Percentiles rank a stretch among this genome's conserved stretches.
These are phyloP conservation scores for Cydia pomonella DNA, from an alignment of 1,140 invertebrate genomes.

Conservation along the genomic window DNA sequence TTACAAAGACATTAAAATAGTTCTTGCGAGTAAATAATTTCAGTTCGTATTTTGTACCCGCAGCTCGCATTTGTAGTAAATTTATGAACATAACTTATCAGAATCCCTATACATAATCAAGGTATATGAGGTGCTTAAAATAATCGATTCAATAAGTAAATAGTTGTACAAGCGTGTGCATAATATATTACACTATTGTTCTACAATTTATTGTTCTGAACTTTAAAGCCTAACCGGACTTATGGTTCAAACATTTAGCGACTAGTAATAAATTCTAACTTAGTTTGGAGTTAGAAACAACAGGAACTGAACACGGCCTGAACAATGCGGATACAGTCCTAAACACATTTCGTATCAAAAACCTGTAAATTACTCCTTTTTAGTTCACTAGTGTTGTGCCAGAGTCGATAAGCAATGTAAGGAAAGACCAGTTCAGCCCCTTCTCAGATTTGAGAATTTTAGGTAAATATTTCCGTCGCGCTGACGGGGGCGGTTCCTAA, in stretches of 20 bases:
- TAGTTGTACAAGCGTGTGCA: background rate
- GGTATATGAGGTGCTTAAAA: background rate
- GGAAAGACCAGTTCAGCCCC: no score
- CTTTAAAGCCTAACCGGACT: constrained; percentile 12
- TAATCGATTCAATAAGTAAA: background rate
- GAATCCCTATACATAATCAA: background rate
- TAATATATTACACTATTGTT: constrained; percentile 11
- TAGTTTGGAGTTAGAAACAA: background rate
- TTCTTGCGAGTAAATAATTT: no score
- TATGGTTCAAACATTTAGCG: background rate
- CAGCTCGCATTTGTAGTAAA: no score
- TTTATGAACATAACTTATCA: no score
- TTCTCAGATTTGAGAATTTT: no score
- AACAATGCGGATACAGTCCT: constrained; percentile 20
- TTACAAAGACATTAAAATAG: no score
- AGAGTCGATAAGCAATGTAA: background rate
- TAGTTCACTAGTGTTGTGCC: background rate
- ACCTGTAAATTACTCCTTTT: constrained; percentile 15
- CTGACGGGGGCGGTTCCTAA: no score
- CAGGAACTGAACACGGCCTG: background rate
- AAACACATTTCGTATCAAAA: constrained; percentile 22
- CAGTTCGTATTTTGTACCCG: no score
- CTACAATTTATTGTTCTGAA: constrained; percentile 4
- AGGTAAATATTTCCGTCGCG: no score
- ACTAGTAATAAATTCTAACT: background rate